phyloP scores from a whole-genome alignment of 2,888 invertebrate species.

The Melinaea menophilus region DNA sequence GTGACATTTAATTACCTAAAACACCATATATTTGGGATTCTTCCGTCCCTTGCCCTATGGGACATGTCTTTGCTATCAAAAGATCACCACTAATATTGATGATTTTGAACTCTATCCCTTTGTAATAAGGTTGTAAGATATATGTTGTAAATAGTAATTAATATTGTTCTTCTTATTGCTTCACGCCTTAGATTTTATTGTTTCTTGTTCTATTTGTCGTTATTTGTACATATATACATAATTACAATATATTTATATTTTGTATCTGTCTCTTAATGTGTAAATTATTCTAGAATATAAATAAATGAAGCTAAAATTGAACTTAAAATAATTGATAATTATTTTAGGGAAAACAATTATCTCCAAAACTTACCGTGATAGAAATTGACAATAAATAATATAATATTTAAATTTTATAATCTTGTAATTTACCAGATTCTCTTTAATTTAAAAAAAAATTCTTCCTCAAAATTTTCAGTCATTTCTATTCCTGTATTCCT shows the following conservation, averaged over 20 bases:
- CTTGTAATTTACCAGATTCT: no score
- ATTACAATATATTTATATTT: no score
- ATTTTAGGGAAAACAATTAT: no score
- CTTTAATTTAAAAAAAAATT: constrained; percentile 1
- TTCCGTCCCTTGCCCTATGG: constrained; percentile 64
- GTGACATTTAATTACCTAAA: constrained; percentile 78
- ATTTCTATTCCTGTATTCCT: constrained; percentile 22
- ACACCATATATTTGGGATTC: constrained; percentile 75
- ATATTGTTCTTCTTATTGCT: constrained; percentile 73
- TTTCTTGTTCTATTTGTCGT: constrained; percentile 44
- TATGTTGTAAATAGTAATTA: constrained; percentile 55
- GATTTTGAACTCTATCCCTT: constrained; percentile 32
- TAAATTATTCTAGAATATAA: no score
- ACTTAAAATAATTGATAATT: no score
- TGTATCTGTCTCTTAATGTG: no score
- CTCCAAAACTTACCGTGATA: no score
- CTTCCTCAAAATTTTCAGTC: constrained; percentile 9
- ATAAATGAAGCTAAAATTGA: no score
- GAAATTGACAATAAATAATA: no score
- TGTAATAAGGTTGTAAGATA: constrained; percentile 32
- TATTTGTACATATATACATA: background rate
- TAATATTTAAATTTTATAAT: no score
- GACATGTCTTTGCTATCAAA: constrained; percentile 36
- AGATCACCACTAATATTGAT: constrained; percentile 13
- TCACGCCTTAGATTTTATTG: constrained; percentile 77